Conservation (phyloP, 30 jellyfish, hydroid and myxozoan species). For the Morbakka virulenta region DNA sequence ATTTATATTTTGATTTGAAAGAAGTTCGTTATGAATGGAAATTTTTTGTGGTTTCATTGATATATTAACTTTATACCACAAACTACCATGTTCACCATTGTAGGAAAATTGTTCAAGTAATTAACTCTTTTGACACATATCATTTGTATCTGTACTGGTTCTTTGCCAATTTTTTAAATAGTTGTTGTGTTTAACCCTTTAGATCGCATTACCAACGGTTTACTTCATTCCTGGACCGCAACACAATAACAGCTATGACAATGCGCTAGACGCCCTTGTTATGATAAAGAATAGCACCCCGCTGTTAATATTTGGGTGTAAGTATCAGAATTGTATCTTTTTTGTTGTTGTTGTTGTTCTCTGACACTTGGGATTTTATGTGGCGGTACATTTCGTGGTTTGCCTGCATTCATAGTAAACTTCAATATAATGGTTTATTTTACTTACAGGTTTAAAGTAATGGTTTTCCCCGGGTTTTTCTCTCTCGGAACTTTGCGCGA, state of each 20-base stretch:
- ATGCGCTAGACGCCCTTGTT: conserved; percentile 70
- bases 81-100: neutral
- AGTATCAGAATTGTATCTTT: no score
- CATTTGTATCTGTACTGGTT: neutral
- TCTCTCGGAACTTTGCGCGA: no score
- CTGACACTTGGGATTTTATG: no score
- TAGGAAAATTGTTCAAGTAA: neutral
- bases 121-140: neutral
- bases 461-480: no score
- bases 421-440: no score
- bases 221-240: conserved; percentile 79
- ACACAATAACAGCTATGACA: conserved; percentile 67
- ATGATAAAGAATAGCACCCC: conserved; percentile 56
- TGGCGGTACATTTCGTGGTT: no score
- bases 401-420: no score
- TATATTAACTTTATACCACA: neutral
- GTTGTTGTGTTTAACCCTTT: neutral
- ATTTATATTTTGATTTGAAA: no score
- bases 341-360: no score
- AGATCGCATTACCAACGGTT: conserved; percentile 75
- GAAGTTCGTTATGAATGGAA: no score
- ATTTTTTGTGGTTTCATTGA: neutral
- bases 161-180: neutral
- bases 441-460: no score
- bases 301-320: conserved; percentile 65